Percentiles rank a stretch among this genome's conserved stretches.
Evolutionary conservation across 2,797 vertebrate genomes (phyloP).

Genomic region (Apogon talboti): DNA sequence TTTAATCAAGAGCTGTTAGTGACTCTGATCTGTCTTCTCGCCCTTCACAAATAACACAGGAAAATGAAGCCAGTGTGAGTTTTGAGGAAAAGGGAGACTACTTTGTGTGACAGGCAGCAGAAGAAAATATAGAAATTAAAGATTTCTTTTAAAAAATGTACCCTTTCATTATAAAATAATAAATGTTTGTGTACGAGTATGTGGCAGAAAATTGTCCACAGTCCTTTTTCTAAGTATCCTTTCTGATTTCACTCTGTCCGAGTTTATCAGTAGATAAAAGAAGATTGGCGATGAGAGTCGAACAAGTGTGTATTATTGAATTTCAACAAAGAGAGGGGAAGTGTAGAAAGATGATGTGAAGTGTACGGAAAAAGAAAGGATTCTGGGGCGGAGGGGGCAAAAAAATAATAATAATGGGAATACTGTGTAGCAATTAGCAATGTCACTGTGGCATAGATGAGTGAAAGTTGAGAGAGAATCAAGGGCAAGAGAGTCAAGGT

Average conservation of each 20-base stretch:
- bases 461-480: not conserved
- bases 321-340: slow-evolving; percentile 16
- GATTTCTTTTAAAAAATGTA: not conserved
- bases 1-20: slow-evolving; percentile 30
- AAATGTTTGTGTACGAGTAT: slow-evolving; percentile 8
- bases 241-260: slow-evolving; percentile 1
- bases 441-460: not conserved
- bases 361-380: not conserved
- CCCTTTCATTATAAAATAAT: not conserved
- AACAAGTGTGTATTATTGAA: slow-evolving; percentile 18
- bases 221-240: not conserved
- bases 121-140: not conserved
- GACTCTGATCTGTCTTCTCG: slow-evolving; percentile 23
- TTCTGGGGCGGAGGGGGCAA: no score
- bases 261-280: not conserved
- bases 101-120: slow-evolving; percentile 4
- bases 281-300: not conserved
- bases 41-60: slow-evolving; percentile 28
- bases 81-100: not conserved
- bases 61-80: not conserved
- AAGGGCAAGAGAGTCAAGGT: not conserved
- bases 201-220: not conserved
- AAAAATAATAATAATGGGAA: no score
- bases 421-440: not conserved
- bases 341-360: not conserved